phyloP scores from a whole-genome alignment of 2,888 invertebrate genomes.

The Heliconius charithonia region DNA sequence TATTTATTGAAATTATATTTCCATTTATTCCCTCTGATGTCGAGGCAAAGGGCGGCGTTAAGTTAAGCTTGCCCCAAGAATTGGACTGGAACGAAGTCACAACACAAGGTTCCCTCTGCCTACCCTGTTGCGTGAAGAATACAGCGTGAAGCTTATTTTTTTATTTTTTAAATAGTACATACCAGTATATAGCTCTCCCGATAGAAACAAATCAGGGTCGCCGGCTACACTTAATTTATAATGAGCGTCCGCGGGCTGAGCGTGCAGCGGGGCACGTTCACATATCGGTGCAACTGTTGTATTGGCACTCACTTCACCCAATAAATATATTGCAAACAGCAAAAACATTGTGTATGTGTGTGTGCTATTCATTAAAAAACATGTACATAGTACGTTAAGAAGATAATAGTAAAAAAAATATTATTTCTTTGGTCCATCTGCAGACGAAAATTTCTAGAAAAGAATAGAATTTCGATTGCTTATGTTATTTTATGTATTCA shows the following conservation, averaged over 20 bases:
- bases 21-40: too few species aligned
- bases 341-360: conserved; percentile 32
- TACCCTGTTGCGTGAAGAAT: too few species aligned
- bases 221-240: conserved; percentile 89
- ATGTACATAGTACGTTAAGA: not conserved
- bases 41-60: too few species aligned
- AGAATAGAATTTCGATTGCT: too few species aligned
- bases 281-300: conserved; percentile 52
- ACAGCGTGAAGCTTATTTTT: too few species aligned
- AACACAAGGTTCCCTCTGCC: too few species aligned
- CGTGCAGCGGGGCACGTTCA: conserved; percentile 67
- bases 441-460: too few species aligned
- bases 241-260: conserved; percentile 86
- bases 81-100: too few species aligned
- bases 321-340: conserved; percentile 28
- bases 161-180: conserved; percentile 42
- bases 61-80: too few species aligned
- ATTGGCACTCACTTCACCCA: conserved; percentile 33
- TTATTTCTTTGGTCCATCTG: too few species aligned
- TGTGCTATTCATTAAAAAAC: not conserved
- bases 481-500: not conserved
- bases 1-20: too few species aligned
- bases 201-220: conserved; percentile 89
- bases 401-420: not conserved
- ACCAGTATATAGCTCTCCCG: conserved; percentile 91